Base-by-base conservation (phyloP, 2,888 invertebrate species). In the Odiellus spinosus region DNA sequence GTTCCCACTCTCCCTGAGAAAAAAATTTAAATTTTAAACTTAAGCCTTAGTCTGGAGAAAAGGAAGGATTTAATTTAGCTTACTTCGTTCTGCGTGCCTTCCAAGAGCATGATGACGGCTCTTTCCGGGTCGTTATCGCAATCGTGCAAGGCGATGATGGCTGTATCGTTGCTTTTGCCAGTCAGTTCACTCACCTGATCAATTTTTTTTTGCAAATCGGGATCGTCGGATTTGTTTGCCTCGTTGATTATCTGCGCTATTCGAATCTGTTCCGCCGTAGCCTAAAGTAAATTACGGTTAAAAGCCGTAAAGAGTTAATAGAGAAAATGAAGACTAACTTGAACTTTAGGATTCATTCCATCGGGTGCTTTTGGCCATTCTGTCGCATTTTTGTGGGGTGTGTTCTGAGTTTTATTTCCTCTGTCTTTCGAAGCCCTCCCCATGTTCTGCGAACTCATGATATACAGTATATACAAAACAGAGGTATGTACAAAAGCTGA, bases 91-190 rank as follows among this genome's bases (percentile, higher is more conserved):
- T 55, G 72, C 41, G 71, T 74, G 50, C 81, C 79, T 65, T 87
- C 87, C 45, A 82, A 72, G 52, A 87, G 73, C 68, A 82, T 75
- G 62, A 82, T 80, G 59, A 81, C 79, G 52, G 88, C 91, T 62
- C 76, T 75, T 59, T 81, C 78, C 64, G 83, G 71, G 70, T 93
- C 88, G 66, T 85, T 80, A 70, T 90, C 86, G 61, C 83, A 82
- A 72, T 93, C 91, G 66, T 90, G 84, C 48, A 95, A 76, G 51
- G 90, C 91, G 64, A 86, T 81, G 62, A 83, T 82, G 46, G 85
- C 88, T 68, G 87, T 86, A 65, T 90, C 90, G 64, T 86, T 84
- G 45, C 83, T 76, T 62, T 82, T 80, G 59, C 82, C 78, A 47
- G 91, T 90, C 74, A 87, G 78, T 65, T 90, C 90, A 75, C 88